Conservation (phyloP, 2,113 vertebrate species). For the Ciconia boyciana region DNA sequence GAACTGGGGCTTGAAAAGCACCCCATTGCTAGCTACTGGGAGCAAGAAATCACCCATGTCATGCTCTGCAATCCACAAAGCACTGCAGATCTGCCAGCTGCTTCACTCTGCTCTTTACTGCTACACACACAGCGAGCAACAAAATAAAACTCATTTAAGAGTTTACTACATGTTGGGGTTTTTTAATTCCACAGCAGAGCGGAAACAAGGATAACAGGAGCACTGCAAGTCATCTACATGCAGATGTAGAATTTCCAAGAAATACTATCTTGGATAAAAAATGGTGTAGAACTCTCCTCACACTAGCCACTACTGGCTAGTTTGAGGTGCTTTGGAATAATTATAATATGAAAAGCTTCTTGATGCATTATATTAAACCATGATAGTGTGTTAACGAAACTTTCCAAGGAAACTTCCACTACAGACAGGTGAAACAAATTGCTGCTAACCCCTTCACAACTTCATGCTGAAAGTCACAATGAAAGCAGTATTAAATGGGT, state of each 20-base stretch:
- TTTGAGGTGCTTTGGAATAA: background rate
- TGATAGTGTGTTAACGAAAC: background rate
- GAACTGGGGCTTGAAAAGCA: background rate
- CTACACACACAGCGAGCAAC: background rate
- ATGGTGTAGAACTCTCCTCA: background rate
- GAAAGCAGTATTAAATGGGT: background rate
- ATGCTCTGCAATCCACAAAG: background rate
- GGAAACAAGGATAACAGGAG: background rate
- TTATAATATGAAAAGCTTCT: background rate
- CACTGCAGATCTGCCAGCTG: conserved; percentile 16
- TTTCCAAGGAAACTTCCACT: background rate
- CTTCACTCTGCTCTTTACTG: background rate
- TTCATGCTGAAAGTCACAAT: background rate
- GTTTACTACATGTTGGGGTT: background rate
- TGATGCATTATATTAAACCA: background rate
- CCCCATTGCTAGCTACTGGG: background rate
- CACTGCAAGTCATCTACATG: background rate
- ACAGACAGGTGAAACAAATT: background rate
- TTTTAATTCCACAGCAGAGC: background rate
- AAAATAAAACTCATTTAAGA: background rate
- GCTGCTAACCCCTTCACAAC: background rate
- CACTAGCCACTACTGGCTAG: background rate
- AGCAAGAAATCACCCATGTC: background rate
- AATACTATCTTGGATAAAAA: background rate
- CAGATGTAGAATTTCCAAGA: background rate